Percentiles rank a stretch among this genome's conserved stretches.
Conservation (phyloP, 2,797 vertebrate species). For the Acropternis orthonyx region DNA sequence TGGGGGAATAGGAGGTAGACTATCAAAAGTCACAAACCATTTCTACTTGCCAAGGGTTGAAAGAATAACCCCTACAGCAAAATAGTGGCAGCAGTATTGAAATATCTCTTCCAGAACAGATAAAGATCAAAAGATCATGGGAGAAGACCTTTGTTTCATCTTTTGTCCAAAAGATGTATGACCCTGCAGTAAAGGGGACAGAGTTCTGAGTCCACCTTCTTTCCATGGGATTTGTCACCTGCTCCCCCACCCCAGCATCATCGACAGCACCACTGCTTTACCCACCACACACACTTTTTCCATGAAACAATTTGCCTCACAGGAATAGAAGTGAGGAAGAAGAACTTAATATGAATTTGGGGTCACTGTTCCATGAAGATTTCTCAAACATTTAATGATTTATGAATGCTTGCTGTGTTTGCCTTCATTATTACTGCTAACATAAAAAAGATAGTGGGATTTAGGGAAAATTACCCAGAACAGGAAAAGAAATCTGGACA, state of each 20-base stretch:
- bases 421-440: background rate
- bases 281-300: background rate
- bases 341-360: background rate
- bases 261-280: background rate
- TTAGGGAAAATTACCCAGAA: background rate
- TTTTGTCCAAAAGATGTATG: background rate
- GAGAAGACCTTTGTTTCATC: background rate
- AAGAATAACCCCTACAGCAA: background rate
- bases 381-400: background rate
- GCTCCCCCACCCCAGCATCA: background rate
- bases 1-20: background rate
- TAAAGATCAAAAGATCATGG: background rate
- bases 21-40: background rate
- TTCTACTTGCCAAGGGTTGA: background rate
- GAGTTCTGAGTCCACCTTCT: background rate
- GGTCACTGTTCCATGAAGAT: background rate
- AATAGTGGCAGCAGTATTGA: background rate
- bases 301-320: background rate
- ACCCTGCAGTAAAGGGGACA: background rate
- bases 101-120: background rate
- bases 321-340: background rate
- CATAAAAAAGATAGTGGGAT: background rate
- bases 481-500: background rate
- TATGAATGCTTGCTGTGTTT: background rate
- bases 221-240: background rate